Evolutionary conservation across 2,888 invertebrate species (phyloP).

Genomic region (Camponotus fellah): DNA sequence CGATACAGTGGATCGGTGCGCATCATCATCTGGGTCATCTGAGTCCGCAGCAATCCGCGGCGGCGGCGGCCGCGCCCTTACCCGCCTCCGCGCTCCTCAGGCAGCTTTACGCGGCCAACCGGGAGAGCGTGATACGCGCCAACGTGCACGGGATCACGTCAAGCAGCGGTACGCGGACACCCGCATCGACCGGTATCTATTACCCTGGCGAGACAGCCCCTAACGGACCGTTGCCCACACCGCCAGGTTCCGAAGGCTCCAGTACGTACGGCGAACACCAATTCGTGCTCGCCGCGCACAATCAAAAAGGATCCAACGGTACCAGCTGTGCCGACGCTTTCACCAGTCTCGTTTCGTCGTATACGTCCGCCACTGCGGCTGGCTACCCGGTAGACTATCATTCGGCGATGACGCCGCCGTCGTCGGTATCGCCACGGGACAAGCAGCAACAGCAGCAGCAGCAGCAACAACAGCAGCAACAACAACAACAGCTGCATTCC

Average conservation of each 20-base stretch:
- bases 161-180: constrained; percentile 84
- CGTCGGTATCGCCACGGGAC: constrained; percentile 98
- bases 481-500: constrained; percentile 81
- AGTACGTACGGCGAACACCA: constrained; percentile 91
- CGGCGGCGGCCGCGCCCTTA: constrained; percentile 87
- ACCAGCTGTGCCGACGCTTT: constrained; percentile 86
- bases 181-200: constrained; percentile 81
- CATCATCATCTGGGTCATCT: constrained; percentile 89
- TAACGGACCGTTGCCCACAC: constrained; percentile 93
- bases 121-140: constrained; percentile 98
- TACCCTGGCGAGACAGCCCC: constrained; percentile 86
- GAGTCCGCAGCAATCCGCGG: constrained; percentile 87
- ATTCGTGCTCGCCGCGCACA: constrained; percentile 85
- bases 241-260: constrained; percentile 95
- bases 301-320: constrained; percentile 79
- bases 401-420: constrained; percentile 98
- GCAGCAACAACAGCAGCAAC: constrained; percentile 84
- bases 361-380: constrained; percentile 86
- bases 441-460: constrained; percentile 90
- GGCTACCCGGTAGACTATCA: constrained; percentile 93
- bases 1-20: constrained; percentile 98
- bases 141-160: constrained; percentile 90
- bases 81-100: constrained; percentile 96
- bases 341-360: constrained; percentile 88
- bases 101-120: constrained; percentile 92